phyloP scores from a whole-genome alignment of 2,797 vertebrate species.

The Glossophaga mutica region DNA sequence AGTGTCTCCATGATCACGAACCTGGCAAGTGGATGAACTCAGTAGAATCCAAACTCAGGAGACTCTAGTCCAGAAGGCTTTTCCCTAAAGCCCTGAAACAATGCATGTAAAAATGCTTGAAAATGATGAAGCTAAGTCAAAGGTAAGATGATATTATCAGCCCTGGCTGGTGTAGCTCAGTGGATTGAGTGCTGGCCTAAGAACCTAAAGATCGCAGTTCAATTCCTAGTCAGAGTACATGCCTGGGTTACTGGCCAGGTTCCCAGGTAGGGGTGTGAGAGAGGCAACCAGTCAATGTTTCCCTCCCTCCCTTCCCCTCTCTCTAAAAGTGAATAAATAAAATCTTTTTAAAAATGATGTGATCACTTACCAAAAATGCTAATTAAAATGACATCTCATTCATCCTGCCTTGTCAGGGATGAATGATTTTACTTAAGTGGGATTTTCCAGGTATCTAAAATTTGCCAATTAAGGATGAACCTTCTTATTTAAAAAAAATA shows the following conservation, averaged over 20 bases:
- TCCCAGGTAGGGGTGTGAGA: no score
- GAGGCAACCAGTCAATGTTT: no score
- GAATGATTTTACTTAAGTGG: background rate
- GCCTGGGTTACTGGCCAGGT: no score
- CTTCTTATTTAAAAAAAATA: background rate
- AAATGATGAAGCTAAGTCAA: background rate
- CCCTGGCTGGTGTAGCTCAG: no score
- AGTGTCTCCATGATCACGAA: background rate
- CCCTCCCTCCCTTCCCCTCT: no score
- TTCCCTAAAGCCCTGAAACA: background rate
- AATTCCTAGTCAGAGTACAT: no score
- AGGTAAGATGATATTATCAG: background rate
- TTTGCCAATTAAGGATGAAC: constrained; percentile 57
- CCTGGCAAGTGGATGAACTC: background rate
- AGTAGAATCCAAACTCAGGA: background rate
- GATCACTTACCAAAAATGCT: background rate
- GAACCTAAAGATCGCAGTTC: no score
- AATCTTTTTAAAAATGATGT: background rate
- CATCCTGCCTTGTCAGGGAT: background rate
- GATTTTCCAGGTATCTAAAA: constrained; percentile 48
- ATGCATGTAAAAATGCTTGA: background rate
- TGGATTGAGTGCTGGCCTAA: no score
- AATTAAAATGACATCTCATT: constrained; percentile 8
- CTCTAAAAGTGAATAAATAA: no score
- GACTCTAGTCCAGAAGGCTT: background rate